Percentiles rank a stretch among this genome's conserved stretches.
These are phyloP conservation scores for Callorhinus ursinus DNA, from an alignment of 2,113 vertebrate genomes.

Conservation along the genomic window DNA sequence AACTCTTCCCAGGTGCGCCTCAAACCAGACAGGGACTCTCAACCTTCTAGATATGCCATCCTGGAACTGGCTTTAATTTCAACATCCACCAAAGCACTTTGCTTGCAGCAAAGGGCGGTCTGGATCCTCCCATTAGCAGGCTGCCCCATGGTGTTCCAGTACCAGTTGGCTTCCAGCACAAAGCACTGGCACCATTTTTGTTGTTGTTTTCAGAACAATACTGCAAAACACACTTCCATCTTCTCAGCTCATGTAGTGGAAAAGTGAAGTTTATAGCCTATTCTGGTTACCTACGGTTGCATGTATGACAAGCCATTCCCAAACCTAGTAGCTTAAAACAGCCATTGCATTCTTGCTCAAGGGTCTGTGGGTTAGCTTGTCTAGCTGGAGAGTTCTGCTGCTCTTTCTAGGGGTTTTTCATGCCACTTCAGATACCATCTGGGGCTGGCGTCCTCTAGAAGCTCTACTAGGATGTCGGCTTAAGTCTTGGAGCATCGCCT, in stretches of 20 bases:
- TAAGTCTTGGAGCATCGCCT: not conserved
- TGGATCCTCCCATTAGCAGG: not conserved
- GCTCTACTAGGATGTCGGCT: not conserved
- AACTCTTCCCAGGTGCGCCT: not conserved
- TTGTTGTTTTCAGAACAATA: slow-evolving; percentile 34
- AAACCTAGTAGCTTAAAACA: not conserved
- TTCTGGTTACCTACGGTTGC: not conserved
- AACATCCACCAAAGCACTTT: not conserved
- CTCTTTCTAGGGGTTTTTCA: not conserved
- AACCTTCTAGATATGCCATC: not conserved
- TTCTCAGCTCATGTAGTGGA: not conserved
- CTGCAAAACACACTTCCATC: not conserved
- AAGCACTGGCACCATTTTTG: not conserved
- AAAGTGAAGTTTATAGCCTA: not conserved
- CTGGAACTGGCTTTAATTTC: not conserved
- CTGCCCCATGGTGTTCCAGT: not conserved
- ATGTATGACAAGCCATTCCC: not conserved
- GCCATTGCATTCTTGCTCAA: not conserved
- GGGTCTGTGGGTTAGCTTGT: not conserved
- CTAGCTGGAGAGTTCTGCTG: not conserved
- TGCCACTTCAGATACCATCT: not conserved
- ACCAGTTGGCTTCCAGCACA: not conserved
- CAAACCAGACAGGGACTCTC: not conserved
- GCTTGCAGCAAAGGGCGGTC: not conserved
- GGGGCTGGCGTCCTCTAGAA: not conserved